phyloP scores from a whole-genome alignment of 2,113 vertebrate species.

The Perognathus longimembris region DNA sequence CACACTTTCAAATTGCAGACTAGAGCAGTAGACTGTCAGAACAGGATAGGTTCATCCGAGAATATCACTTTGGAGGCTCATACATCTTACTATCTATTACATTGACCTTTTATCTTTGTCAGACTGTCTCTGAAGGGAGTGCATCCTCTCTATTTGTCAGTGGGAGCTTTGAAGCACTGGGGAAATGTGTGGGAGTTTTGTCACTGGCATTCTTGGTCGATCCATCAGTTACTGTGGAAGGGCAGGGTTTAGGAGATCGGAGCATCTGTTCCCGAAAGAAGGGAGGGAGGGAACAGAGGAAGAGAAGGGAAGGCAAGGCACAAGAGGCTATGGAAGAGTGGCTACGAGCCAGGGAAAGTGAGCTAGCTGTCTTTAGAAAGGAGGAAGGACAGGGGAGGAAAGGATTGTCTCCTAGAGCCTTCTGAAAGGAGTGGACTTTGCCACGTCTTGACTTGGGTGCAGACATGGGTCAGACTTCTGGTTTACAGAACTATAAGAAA shows the following conservation, averaged over 20 bases:
- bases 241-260: background rate
- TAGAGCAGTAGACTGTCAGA: constrained; percentile 55
- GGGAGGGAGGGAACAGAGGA: background rate
- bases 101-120: constrained; percentile 64
- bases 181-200: background rate
- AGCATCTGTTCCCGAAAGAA: background rate
- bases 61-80: constrained; percentile 44
- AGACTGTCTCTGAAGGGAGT: constrained; percentile 26
- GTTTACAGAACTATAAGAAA: no score
- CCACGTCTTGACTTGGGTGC: background rate
- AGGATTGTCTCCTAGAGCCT: background rate
- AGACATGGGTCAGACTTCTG: background rate
- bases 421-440: no score
- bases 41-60: constrained; percentile 60
- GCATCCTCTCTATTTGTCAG: constrained; percentile 18
- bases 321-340: background rate
- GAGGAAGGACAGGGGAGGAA: background rate
- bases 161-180: constrained; percentile 1
- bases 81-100: constrained; percentile 55
- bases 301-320: background rate
- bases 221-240: background rate
- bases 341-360: no score
- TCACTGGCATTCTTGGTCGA: background rate
- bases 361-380: background rate
- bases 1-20: constrained; percentile 21